phyloP scores from a whole-genome alignment of 2,797 vertebrate genomes.

The Siniperca scherzeri region DNA sequence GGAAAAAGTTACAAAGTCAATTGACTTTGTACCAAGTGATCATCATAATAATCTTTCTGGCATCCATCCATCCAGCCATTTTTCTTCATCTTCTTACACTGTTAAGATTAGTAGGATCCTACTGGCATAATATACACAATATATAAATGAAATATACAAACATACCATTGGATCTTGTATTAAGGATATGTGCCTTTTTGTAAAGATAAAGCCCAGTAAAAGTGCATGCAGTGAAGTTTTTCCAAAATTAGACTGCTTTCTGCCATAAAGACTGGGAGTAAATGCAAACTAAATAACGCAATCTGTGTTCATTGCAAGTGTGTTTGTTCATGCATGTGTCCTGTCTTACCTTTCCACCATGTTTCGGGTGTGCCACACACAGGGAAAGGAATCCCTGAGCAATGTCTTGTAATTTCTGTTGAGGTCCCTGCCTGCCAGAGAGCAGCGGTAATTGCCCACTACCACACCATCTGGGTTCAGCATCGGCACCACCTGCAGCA shows the following conservation, averaged over 20 bases:
- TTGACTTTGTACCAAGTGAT: neutral
- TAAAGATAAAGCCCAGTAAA: neutral
- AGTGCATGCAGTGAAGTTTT: neutral
- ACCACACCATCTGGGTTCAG: constrained; percentile 96
- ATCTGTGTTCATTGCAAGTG: neutral
- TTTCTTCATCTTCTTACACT: neutral
- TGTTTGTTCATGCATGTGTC: neutral
- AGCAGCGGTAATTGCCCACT: constrained; percentile 96
- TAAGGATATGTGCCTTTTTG: neutral
- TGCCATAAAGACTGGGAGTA: neutral
- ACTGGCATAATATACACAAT: neutral
- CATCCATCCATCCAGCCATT: neutral
- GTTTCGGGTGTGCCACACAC: constrained; percentile 90
- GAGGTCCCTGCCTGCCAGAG: constrained; percentile 91
- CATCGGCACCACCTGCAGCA: constrained; percentile 91
- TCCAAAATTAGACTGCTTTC: neutral
- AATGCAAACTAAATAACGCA: constrained; percentile 3
- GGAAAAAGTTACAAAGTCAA: neutral
- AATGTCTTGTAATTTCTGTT: constrained; percentile 91
- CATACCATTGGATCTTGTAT: neutral
- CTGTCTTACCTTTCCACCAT: constrained; percentile 91
- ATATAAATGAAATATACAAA: neutral
- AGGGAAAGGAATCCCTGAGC: constrained; percentile 88
- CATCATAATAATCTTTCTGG: neutral
- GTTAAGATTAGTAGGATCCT: neutral